Evolutionary conservation across 2,113 vertebrate genomes (phyloP), one percentile per base, ranked within the genome.

Genomic region (Perca schrenkii): DNA sequence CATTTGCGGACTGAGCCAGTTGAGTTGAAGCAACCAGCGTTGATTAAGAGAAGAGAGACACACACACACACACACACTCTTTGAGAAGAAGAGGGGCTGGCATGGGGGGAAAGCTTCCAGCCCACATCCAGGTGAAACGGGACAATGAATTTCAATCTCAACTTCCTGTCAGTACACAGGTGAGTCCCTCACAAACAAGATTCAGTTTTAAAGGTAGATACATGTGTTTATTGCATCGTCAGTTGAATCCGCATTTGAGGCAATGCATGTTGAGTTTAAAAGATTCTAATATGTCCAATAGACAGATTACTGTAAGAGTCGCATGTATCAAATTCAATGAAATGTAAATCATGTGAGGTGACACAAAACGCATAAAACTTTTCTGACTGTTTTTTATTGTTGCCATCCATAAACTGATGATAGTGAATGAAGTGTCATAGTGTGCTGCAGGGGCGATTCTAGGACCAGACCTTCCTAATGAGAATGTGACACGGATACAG

Each of bases 101-200:
- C 16, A 80, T 85, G 73, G 36, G 8, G 28, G 6, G 19, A 15
- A 28, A 60, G 17, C 3, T 5, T 31, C 13, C 3, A n/a, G 28
- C 11, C 19, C 66, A 63, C 10, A 40, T 43, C 4, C 22, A 43
- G 62, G 19, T 67, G 64, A 77, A 62, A 50, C n/a, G 5, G 62
- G 54, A 79, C 17, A 10, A 92, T 89, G 83, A 70, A 34, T 62
- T 86, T 70, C 17, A 76, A 19, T 25, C 25, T 61, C 4, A 13
- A 60, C 73, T 57, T 85, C 21, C 50, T 79, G 60, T 13, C 64
- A 56, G 8, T 16, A 69, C 68, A 70, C 46, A 86, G 91, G 88
- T 92, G 66, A 92, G 89, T 88, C 36, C 15, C 12, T 13, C n/a
- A 50, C 17, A 58, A 19, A 70, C 25, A 14, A 8, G 4, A 10